A percentile compares a stretch with the other conserved stretches of the same genome.
Evolutionary conservation across 2,888 invertebrate genomes (phyloP).

Genomic region (Temnothorax ravouxi): DNA sequence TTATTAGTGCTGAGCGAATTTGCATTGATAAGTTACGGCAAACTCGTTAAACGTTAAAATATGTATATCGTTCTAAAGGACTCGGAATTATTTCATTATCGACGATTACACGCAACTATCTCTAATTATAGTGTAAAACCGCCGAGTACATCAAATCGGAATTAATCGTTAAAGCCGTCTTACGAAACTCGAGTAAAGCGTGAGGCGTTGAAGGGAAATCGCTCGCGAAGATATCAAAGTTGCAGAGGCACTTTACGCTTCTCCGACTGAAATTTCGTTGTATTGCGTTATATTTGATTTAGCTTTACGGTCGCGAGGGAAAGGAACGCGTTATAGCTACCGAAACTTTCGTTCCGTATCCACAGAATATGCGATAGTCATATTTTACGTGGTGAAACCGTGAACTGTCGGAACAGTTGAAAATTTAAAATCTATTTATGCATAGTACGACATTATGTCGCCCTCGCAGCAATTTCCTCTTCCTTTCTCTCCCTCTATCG

Average conservation of each 20-base stretch:
- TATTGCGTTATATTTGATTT: constrained; percentile 38
- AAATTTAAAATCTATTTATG: constrained; percentile 49
- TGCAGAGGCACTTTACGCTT: constrained; percentile 18
- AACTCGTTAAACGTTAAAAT: not conserved
- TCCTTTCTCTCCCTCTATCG: not conserved
- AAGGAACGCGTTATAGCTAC: not conserved
- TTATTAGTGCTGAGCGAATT: not conserved
- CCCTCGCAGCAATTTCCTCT: not conserved
- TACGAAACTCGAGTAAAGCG: not conserved
- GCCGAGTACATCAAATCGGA: not conserved
- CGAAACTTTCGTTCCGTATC: constrained; percentile 11
- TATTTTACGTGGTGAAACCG: constrained; percentile 26
- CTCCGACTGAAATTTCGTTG: constrained; percentile 22
- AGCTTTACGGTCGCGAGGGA: constrained; percentile 16
- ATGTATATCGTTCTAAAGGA: no score
- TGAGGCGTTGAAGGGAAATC: not conserved
- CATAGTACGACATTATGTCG: constrained; percentile 25
- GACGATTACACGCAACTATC: not conserved
- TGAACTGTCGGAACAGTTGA: not conserved
- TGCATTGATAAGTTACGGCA: not conserved
- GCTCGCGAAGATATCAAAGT: not conserved
- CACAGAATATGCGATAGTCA: constrained; percentile 17
- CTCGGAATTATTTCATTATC: not conserved
- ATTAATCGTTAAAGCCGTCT: constrained; percentile 17
- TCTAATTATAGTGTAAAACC: constrained; percentile 34